Conservation (phyloP, 2,797 vertebrate genomes). For the Coregonus suidteri region DNA sequence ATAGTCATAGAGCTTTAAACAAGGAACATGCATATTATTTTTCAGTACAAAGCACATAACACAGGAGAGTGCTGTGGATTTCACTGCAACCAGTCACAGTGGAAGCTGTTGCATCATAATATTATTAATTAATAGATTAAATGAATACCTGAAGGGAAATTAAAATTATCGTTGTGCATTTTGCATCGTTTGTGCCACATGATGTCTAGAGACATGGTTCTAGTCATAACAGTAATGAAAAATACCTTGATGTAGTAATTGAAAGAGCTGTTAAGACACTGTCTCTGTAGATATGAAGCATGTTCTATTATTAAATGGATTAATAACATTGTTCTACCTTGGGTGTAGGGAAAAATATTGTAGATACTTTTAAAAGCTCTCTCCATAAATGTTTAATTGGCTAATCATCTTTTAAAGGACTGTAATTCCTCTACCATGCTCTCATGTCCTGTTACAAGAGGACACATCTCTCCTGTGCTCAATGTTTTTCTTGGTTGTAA, state of each 20-base stretch:
- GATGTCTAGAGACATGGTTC: not conserved
- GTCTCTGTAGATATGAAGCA: not conserved
- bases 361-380: not conserved
- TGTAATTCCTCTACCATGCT: not conserved
- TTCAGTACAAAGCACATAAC: too few relatives aligned
- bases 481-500: not conserved
- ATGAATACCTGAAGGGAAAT: not conserved
- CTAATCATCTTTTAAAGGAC: constrained; percentile 4
- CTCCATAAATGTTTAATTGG: not conserved
- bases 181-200: not conserved
- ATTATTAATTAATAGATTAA: not conserved
- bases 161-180: not conserved
- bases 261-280: not conserved
- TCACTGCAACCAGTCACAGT: not conserved
- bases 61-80: not conserved
- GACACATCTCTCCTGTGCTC: not conserved
- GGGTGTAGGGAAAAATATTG: not conserved
- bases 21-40: too few relatives aligned
- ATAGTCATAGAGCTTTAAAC: too few relatives aligned
- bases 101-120: not conserved
- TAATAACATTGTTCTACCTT: constrained; percentile 7
- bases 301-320: not conserved
- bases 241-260: not conserved
- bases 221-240: not conserved
- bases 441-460: not conserved